These are phyloP conservation scores for Rhopalosiphum padi DNA, from an alignment of 1,140 invertebrate genomes.

Conservation along the genomic window DNA sequence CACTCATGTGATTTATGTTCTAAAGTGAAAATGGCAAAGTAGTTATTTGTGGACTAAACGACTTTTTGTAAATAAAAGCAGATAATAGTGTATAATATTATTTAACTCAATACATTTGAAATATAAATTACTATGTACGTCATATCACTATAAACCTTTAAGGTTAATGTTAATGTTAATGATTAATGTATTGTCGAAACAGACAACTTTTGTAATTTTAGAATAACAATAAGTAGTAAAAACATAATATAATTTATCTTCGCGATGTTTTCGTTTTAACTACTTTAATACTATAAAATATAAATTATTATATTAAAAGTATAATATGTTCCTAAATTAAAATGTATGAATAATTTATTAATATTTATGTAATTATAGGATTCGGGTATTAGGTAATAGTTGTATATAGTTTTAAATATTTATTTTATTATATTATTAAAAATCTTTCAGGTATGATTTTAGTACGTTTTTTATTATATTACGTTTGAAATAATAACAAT, in stretches of 20 bases:
- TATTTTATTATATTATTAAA: background rate
- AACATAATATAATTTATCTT: background rate
- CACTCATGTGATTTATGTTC: conserved; percentile 39
- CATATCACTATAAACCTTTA: background rate
- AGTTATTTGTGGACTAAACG: conserved; percentile 41
- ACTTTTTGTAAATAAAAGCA: conserved; percentile 22
- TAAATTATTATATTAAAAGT: background rate
- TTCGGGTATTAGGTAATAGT: too few relatives aligned
- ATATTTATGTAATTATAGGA: background rate
- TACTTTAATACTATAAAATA: background rate
- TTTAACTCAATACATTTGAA: background rate
- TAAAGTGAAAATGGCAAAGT: conserved; percentile 34
- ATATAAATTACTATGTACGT: background rate
- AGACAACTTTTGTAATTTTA: background rate
- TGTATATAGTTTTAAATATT: background rate
- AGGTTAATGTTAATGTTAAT: background rate
- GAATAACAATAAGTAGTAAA: background rate
- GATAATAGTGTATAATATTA: conserved; percentile 21
- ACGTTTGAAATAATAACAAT: background rate
- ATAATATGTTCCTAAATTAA: background rate
- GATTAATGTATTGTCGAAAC: background rate
- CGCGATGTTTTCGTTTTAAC: background rate
- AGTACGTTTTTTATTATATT: background rate
- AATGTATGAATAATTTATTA: background rate
- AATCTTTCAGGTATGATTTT: background rate